Conservation (phyloP, 1,140 invertebrate species). For the Drosophila varians region DNA sequence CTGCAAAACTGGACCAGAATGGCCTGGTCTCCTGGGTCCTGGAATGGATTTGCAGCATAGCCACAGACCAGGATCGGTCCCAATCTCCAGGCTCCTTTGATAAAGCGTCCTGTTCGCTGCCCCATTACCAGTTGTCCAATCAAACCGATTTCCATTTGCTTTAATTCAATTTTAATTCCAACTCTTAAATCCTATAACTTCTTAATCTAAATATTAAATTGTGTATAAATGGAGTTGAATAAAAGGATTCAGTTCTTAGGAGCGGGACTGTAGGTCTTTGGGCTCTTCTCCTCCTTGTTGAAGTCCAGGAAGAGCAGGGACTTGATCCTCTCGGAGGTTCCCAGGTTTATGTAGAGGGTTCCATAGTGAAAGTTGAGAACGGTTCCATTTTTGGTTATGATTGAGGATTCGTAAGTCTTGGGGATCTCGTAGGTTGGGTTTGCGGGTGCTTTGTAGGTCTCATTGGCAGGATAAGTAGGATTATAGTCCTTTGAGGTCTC, state of each 20-base stretch:
- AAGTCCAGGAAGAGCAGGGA: slow-evolving; percentile 1
- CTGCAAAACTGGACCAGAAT: background rate
- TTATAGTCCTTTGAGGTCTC: background rate
- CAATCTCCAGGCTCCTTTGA: background rate
- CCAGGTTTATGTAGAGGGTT: background rate
- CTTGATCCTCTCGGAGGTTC: background rate
- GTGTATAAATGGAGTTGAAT: background rate
- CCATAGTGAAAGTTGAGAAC: background rate
- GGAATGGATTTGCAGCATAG: background rate
- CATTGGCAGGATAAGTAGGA: background rate
- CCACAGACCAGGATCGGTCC: background rate
- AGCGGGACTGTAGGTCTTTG: background rate
- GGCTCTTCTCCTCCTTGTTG: background rate
- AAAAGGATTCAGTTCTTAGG: background rate
- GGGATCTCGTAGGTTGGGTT: background rate
- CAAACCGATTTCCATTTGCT: background rate
- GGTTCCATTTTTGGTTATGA: background rate
- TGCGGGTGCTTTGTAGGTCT: background rate
- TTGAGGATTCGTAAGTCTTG: background rate
- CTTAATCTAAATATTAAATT: background rate
- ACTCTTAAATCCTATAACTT: background rate
- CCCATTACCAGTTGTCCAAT: background rate
- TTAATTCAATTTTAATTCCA: background rate
- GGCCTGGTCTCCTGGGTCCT: background rate
- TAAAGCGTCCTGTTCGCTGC: background rate